Percentiles rank a stretch among this genome's conserved stretches.
These are phyloP conservation scores for Anneissia japonica DNA, from an alignment of 35 echinoderm and acorn worm genomes.

Conservation along the genomic window DNA sequence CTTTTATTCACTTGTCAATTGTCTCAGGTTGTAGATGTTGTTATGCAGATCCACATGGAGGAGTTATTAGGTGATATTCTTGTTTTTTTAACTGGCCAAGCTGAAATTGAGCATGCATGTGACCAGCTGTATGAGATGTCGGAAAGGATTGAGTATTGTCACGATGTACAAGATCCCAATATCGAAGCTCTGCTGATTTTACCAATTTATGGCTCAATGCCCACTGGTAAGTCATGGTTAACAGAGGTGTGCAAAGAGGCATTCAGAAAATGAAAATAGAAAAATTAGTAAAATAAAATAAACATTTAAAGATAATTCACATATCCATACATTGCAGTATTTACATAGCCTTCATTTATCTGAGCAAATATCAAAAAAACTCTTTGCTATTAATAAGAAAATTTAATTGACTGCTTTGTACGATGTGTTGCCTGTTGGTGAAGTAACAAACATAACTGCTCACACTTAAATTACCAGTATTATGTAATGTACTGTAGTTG, in stretches of 20 bases:
- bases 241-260: neutral
- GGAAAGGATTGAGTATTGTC: conserved; percentile 69
- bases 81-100: conserved; percentile 91
- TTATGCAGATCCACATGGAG: conserved; percentile 93
- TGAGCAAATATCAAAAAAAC: too few species aligned
- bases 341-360: neutral
- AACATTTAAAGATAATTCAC: neutral
- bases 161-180: conserved; percentile 62
- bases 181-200: conserved; percentile 78
- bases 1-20: neutral
- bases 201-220: conserved; percentile 97
- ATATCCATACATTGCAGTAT: neutral
- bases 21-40: conserved; percentile 72
- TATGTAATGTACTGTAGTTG: too few species aligned
- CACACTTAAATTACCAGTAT: too few species aligned
- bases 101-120: conserved; percentile 90
- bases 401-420: too few species aligned
- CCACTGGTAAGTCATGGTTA: conserved; percentile 55
- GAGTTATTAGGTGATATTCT: conserved; percentile 84
- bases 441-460: too few species aligned
- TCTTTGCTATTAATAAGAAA: too few species aligned
- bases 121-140: conserved; percentile 73
- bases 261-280: too few species aligned
- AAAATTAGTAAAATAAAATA: neutral
- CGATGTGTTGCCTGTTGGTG: too few species aligned